Evolutionary conservation across 2,113 vertebrate genomes (phyloP), one percentile per base, ranked within the genome.

Genomic region (Triplophysa siluroides): DNA sequence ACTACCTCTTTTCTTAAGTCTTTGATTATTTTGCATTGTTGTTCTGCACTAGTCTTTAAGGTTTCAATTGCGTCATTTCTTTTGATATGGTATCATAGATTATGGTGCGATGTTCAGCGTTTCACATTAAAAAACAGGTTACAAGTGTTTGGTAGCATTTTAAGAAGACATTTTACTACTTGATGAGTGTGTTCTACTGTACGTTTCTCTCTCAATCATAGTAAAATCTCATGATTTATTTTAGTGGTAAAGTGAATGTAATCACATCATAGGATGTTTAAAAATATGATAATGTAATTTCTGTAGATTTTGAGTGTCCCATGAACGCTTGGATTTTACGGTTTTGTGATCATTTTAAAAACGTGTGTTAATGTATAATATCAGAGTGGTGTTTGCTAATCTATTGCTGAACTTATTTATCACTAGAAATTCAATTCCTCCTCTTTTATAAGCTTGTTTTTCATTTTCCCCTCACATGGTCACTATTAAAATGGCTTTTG

Each of bases 1-100:
- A 16, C 92, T 93, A 93, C 92, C 92, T 93, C 92, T 87, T 82
- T 83, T 74, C 26, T 76, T 86, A 87, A 91, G 87, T 83, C 81
- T 87, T 78, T 90, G 85, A 19, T 56, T 19, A 60, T 66, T n/a
- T 65, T 5, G 38, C 45, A 41, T 54, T 13, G 43, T 58, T 63
- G 45, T 50, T 24, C 19, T 45, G 78, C 81, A 84, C 87, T 80
- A 81, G 83, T 86, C 82, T 23, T 14, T 58, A 60, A 2, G 33
- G 45, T 76, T 26, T 58, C 7, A 1, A 10, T 56, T 58, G 54
- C 0, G 1, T 6, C 13, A 6, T 18, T 21, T 16, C 18, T 21
- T 64, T 77, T 45, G 43, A 71, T 58, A 47, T 7, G 24, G 45
- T 58, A 52, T 52, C 64, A 67, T 29, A 45, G 10, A 45, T 52